A percentile compares a stretch with the other conserved stretches of the same genome.
Evolutionary conservation across 2,888 invertebrate species (phyloP).

Genomic region (Noctuana brunneofusca): DNA sequence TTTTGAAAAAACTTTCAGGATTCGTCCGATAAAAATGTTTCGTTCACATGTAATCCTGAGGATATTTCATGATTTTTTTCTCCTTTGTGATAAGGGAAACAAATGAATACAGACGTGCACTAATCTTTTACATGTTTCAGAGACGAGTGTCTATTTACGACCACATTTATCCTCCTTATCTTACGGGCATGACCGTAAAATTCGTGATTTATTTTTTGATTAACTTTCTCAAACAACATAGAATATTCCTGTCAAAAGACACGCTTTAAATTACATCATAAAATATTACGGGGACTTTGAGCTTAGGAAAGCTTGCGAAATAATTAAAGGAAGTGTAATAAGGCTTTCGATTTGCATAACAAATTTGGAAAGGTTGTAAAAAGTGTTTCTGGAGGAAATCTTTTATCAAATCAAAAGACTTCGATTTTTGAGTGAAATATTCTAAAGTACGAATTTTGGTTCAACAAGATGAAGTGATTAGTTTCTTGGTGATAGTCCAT

Average conservation of each 20-base stretch:
- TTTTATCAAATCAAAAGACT: conserved; percentile 59
- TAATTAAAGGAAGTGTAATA: conserved; percentile 75
- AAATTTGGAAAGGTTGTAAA: conserved; percentile 63
- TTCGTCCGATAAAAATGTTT: conserved; percentile 70
- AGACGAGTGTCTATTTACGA: conserved; percentile 2
- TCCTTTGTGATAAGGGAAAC: conserved; percentile 57
- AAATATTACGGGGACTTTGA: conserved; percentile 69
- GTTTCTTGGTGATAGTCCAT: neutral
- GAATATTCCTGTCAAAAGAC: conserved; percentile 58
- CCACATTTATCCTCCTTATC: neutral
- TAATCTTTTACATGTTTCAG: conserved; percentile 11
- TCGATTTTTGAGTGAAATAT: conserved; percentile 21
- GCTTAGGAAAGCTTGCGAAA: conserved; percentile 65
- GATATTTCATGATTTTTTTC: conserved; percentile 73
- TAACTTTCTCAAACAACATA: conserved; percentile 40
- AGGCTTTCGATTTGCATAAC: conserved; percentile 73
- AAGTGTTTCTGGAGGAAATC: conserved; percentile 61
- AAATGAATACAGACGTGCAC: conserved; percentile 2
- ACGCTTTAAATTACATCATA: conserved; percentile 69
- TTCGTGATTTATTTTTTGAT: conserved; percentile 25
- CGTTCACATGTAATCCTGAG: conserved; percentile 69
- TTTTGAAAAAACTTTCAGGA: conserved; percentile 62
- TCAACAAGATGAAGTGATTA: conserved; percentile 20
- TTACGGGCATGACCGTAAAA: neutral
- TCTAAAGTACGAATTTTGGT: conserved; percentile 29